A percentile compares a stretch with the other conserved stretches of the same genome.
Conservation (phyloP, 1,140 invertebrate species). For the Temnothorax longispinosus region DNA sequence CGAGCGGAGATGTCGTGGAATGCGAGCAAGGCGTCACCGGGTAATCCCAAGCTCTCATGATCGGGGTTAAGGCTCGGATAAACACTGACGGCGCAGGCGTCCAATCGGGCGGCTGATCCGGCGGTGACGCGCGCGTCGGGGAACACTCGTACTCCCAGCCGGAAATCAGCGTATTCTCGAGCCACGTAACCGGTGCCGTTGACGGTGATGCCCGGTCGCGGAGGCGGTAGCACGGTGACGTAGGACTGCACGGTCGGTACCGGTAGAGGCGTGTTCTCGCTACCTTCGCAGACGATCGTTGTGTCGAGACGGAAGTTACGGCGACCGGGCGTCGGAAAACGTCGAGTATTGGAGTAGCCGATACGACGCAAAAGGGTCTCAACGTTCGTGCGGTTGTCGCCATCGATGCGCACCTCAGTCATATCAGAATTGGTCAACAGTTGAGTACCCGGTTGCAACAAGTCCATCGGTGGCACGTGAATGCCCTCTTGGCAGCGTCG, state of each 20-base stretch:
- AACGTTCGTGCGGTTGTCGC: constrained; percentile 95
- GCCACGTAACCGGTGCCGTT: constrained; percentile 94
- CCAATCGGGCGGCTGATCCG: constrained; percentile 88
- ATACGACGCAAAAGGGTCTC: constrained; percentile 95
- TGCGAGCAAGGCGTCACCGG: constrained; percentile 90
- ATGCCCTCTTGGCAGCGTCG: constrained; percentile 95
- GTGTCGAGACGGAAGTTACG: constrained; percentile 94
- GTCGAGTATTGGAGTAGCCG: constrained; percentile 95
- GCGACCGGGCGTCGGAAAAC: constrained; percentile 96
- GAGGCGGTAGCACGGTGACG: constrained; percentile 94
- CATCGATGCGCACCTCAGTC: constrained; percentile 96
- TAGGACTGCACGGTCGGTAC: constrained; percentile 93
- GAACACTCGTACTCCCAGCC: constrained; percentile 93
- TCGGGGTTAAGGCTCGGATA: constrained; percentile 97
- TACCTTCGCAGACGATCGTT: constrained; percentile 89
- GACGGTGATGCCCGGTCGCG: constrained; percentile 93
- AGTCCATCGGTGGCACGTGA: constrained; percentile 90
- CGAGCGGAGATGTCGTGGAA: constrained; percentile 91
- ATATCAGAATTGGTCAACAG: constrained; percentile 91
- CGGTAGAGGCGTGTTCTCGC: constrained; percentile 78
- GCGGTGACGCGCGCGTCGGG: constrained; percentile 92
- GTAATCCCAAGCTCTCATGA: constrained; percentile 94
- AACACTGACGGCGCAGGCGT: constrained; percentile 96
- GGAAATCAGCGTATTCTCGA: constrained; percentile 94
- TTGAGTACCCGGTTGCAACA: constrained; percentile 92